Conservation (phyloP, 2,888 invertebrate species). For the Ennomos fuscantarius region DNA sequence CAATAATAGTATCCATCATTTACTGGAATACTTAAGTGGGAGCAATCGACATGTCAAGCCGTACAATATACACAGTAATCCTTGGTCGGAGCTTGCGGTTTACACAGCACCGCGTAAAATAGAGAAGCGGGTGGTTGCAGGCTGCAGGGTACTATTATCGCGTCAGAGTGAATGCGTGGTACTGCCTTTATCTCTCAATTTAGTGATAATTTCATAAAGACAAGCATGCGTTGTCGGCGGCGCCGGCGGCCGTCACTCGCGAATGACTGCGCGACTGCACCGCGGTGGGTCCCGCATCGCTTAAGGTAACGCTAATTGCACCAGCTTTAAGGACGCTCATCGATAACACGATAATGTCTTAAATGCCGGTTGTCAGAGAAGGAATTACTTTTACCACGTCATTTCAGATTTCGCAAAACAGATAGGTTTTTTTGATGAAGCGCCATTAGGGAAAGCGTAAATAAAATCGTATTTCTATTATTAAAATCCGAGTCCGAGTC, state of each 20-base stretch:
- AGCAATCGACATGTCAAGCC: constrained; percentile 36
- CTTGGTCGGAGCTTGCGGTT: constrained; percentile 10
- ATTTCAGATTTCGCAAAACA: constrained; percentile 40
- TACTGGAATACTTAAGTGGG: constrained; percentile 37
- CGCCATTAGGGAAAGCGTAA: constrained; percentile 16
- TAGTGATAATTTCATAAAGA: constrained; percentile 77
- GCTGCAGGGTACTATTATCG: constrained; percentile 66
- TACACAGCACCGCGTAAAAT: constrained; percentile 60
- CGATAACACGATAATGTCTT: constrained; percentile 78
- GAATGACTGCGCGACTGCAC: constrained; percentile 44
- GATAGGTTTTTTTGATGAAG: constrained; percentile 19
- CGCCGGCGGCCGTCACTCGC: constrained; percentile 47
- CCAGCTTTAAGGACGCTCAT: constrained; percentile 74
- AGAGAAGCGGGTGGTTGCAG: constrained; percentile 56
- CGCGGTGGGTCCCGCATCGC: constrained; percentile 68
- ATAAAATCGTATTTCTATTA: constrained; percentile 11
- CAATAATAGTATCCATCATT: constrained; percentile 21
- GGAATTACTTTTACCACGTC: constrained; percentile 63
- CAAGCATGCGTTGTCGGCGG: constrained; percentile 57
- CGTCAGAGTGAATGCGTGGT: constrained; percentile 57
- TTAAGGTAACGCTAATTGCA: constrained; percentile 72
- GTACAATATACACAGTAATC: constrained; percentile 36
- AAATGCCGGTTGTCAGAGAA: constrained; percentile 65
- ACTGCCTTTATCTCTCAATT: constrained; percentile 78
- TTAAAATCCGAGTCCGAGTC: not conserved